These are phyloP conservation scores for Oriolus oriolus DNA, from an alignment of 2,113 vertebrate genomes.

Conservation along the genomic window DNA sequence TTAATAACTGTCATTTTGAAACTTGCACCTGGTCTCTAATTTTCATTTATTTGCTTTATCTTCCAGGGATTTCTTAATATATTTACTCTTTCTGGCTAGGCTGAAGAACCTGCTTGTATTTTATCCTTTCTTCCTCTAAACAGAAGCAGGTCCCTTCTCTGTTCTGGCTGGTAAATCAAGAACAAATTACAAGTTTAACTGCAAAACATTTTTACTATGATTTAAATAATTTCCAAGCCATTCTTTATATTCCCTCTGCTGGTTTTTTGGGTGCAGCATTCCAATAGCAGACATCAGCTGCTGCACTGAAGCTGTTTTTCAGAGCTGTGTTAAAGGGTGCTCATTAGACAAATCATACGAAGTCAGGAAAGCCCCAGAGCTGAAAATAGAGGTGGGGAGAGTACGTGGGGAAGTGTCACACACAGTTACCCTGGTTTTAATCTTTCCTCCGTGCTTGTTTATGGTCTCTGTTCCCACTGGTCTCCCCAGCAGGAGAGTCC, in stretches of 20 bases:
- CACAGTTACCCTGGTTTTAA: background rate
- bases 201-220: background rate
- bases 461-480: background rate
- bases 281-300: background rate
- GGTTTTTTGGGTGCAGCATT: background rate
- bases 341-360: background rate
- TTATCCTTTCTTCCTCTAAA: background rate
- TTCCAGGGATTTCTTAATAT: background rate
- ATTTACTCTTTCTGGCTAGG: background rate
- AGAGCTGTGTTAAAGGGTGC: background rate
- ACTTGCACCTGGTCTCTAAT: background rate
- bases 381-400: background rate
- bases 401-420: background rate
- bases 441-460: background rate
- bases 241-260: background rate
- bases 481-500: background rate
- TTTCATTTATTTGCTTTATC: background rate
- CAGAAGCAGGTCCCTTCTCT: background rate
- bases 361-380: background rate
- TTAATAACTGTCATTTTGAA: background rate
- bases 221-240: background rate
- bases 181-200: background rate
- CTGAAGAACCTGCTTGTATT: background rate
- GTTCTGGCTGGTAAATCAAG: background rate
- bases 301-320: background rate